Conservation (phyloP, 1,140 invertebrate species). For the Heliothis virescens region DNA sequence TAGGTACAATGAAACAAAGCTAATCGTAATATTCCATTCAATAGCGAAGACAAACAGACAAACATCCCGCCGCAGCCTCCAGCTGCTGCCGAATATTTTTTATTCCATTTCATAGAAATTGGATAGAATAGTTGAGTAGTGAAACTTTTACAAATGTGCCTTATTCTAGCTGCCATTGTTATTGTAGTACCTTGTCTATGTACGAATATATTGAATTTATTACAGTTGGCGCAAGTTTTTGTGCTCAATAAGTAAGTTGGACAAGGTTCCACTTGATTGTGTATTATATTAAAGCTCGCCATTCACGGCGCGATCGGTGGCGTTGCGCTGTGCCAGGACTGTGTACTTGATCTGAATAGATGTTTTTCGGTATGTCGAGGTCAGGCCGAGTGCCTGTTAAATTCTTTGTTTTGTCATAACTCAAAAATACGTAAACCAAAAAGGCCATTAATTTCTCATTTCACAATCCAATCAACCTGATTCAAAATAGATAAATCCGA, state of each 20-base stretch:
- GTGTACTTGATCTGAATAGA: neutral
- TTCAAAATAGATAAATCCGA: too few relatives aligned
- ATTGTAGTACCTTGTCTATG: slow-evolving; percentile 28
- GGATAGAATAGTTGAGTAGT: slow-evolving; percentile 36
- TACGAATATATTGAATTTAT: slow-evolving; percentile 40
- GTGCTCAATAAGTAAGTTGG: slow-evolving; percentile 38
- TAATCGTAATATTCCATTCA: slow-evolving; percentile 6
- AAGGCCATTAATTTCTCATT: too few relatives aligned
- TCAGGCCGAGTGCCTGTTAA: neutral
- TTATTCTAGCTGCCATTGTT: slow-evolving; percentile 24
- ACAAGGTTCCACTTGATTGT: slow-evolving; percentile 24
- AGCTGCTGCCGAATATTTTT: slow-evolving; percentile 21
- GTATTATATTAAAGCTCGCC: neutral
- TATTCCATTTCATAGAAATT: slow-evolving; percentile 39
- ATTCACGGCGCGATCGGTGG: too few relatives aligned
- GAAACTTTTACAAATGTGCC: slow-evolving; percentile 9
- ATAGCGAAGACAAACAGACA: slow-evolving; percentile 7
- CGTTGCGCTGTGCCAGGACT: neutral
- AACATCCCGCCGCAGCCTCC: neutral
- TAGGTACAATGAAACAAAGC: too few relatives aligned
- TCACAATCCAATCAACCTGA: too few relatives aligned
- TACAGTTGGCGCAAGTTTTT: slow-evolving; percentile 34
- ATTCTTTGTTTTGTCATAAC: too few relatives aligned
- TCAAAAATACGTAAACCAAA: too few relatives aligned
- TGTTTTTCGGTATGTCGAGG: neutral